Evolutionary conservation across 2,113 vertebrate genomes (phyloP).

Genomic region (Odontophorus gujanensis): DNA sequence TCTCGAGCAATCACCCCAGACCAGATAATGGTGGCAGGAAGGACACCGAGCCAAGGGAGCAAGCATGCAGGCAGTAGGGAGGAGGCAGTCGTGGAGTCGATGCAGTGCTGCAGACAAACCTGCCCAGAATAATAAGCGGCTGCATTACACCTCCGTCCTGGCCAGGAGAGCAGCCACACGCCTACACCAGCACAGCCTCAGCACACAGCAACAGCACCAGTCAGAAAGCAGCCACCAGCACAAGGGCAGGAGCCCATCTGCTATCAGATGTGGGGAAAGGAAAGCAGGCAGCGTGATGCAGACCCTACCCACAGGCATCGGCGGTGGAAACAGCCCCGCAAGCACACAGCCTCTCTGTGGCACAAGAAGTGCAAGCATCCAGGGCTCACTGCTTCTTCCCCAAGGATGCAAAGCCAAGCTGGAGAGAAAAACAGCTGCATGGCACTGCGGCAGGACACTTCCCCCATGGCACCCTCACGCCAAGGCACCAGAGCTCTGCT

Average conservation of each 20-base stretch:
- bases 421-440: neutral
- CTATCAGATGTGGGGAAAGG: rapidly evolving
- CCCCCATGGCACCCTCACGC: neutral
- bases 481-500: rapidly evolving
- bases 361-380: neutral
- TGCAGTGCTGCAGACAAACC: constrained; percentile 67
- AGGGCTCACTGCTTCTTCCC: neutral
- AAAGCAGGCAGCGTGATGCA: rapidly evolving
- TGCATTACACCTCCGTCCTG: constrained; percentile 10
- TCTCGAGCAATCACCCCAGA: rapidly evolving
- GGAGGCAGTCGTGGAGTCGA: constrained; percentile 10
- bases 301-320: neutral
- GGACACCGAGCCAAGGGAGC: neutral
- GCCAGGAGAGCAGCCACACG: neutral
- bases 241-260: neutral
- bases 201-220: neutral
- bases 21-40: rapidly evolving
- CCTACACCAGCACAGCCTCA: neutral
- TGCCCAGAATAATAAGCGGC: constrained; percentile 74
- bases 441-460: rapidly evolving
- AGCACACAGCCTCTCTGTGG: neutral
- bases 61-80: neutral
- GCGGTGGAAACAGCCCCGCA: neutral
- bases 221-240: neutral
- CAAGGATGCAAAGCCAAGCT: neutral